phyloP scores from a whole-genome alignment of 2,797 vertebrate species.

The Schizothorax lantsangensis region DNA sequence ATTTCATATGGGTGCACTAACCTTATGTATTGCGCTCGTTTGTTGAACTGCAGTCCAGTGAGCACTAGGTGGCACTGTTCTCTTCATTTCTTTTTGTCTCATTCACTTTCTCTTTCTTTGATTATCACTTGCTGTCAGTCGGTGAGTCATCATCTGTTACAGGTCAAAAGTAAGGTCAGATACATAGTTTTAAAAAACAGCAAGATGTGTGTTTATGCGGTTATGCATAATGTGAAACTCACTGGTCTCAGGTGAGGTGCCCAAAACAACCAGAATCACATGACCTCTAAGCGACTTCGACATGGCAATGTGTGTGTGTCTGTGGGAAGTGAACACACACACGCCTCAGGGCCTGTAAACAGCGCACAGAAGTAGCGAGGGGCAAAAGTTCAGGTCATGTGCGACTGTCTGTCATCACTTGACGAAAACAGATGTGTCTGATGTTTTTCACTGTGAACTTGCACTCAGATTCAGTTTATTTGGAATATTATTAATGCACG shows the following conservation, averaged over 20 bases:
- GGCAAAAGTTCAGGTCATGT: neutral
- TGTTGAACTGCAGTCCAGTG: neutral
- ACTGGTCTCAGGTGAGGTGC: constrained; percentile 44
- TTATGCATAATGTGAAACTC: neutral
- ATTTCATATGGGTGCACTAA: neutral
- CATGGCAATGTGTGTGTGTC: neutral
- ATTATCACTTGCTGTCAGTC: neutral
- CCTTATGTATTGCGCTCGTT: neutral
- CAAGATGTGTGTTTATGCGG: neutral
- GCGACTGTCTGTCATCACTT: neutral
- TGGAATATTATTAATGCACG: constrained; percentile 18
- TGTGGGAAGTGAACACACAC: constrained; percentile 4
- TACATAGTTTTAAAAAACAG: neutral
- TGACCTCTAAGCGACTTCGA: neutral
- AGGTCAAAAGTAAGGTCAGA: neutral
- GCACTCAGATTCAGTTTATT: neutral
- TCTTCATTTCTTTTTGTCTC: neutral
- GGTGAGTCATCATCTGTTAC: neutral
- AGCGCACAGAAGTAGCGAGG: too few species aligned
- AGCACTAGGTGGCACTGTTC: constrained; percentile 31
- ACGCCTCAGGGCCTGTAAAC: constrained; percentile 2
- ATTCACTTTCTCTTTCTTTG: neutral
- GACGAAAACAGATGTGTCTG: neutral
- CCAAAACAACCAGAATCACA: constrained; percentile 10
- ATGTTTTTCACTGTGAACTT: neutral